These are phyloP conservation scores for Xestia c-nigrum DNA, from an alignment of 2,888 invertebrate species.

Conservation along the genomic window DNA sequence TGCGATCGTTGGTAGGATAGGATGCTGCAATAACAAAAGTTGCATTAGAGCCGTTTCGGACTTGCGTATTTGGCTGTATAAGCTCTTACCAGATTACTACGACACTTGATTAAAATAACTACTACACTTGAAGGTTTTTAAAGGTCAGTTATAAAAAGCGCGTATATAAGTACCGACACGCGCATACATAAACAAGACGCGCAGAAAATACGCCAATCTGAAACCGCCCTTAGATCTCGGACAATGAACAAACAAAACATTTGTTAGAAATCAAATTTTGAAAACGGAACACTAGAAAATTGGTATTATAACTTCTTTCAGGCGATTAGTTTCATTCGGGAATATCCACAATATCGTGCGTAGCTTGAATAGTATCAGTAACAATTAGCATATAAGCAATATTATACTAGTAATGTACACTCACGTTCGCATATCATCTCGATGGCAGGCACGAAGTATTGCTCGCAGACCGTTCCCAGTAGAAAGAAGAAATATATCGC, in stretches of 20 bases:
- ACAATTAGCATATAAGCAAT: background rate
- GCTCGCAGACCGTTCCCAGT: constrained; percentile 95
- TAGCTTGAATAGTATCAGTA: background rate
- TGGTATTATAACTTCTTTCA: background rate
- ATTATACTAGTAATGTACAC: constrained; percentile 73
- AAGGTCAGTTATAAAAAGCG: background rate
- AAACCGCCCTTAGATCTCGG: background rate
- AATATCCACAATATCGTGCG: background rate
- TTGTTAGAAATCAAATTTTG: background rate
- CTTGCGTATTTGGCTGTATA: background rate
- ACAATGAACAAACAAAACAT: background rate
- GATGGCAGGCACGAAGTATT: constrained; percentile 97
- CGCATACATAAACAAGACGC: background rate
- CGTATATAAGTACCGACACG: background rate
- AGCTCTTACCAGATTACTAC: background rate
- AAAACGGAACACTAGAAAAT: background rate
- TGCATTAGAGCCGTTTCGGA: background rate
- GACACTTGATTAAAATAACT: background rate
- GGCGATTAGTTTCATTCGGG: background rate
- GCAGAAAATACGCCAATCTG: background rate
- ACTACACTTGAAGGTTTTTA: no score
- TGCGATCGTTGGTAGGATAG: background rate
- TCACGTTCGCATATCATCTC: constrained; percentile 95
- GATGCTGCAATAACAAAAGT: background rate
- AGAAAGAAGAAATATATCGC: constrained; percentile 94